Conservation (phyloP, 2,797 vertebrate genomes). For the Myotis planiceps region DNA sequence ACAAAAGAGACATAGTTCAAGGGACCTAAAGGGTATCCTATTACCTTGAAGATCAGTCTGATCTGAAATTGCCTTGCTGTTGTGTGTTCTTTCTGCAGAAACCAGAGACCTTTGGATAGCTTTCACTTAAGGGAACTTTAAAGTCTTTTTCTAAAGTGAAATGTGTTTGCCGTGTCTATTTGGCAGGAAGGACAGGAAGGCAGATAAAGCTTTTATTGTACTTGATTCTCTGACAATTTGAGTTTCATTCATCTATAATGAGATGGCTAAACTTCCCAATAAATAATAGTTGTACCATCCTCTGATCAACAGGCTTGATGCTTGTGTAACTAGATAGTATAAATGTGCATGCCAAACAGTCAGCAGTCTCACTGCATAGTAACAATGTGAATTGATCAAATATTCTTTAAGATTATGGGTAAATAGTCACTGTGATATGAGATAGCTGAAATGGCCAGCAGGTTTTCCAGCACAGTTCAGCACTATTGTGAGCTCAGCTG, state of each 20-base stretch:
- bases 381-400: constrained; percentile 29
- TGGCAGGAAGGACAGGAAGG: constrained; percentile 74
- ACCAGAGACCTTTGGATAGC: constrained; percentile 69
- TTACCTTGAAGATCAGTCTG: constrained; percentile 59
- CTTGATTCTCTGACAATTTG: constrained; percentile 68
- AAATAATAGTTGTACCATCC: constrained; percentile 67
- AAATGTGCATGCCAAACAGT: constrained; percentile 66
- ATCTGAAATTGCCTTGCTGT: constrained; percentile 60
- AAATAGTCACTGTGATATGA: neutral
- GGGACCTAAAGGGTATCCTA: constrained; percentile 43
- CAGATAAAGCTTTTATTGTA: constrained; percentile 76
- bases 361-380: constrained; percentile 59
- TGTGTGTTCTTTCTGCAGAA: constrained; percentile 61
- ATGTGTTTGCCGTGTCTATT: constrained; percentile 70
- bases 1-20: constrained; percentile 62
- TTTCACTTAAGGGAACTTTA: constrained; percentile 77
- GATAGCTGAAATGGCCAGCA: neutral
- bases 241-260: constrained; percentile 72
- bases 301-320: constrained; percentile 64
- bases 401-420: constrained; percentile 24
- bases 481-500: neutral
- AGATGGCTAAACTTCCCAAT: constrained; percentile 64
- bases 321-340: constrained; percentile 75
- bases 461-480: neutral
- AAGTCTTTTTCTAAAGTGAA: constrained; percentile 64